Evolutionary conservation across 1,140 invertebrate genomes (phyloP), one percentile per base, ranked within the genome.

Genomic region (Caerostris darwini): DNA sequence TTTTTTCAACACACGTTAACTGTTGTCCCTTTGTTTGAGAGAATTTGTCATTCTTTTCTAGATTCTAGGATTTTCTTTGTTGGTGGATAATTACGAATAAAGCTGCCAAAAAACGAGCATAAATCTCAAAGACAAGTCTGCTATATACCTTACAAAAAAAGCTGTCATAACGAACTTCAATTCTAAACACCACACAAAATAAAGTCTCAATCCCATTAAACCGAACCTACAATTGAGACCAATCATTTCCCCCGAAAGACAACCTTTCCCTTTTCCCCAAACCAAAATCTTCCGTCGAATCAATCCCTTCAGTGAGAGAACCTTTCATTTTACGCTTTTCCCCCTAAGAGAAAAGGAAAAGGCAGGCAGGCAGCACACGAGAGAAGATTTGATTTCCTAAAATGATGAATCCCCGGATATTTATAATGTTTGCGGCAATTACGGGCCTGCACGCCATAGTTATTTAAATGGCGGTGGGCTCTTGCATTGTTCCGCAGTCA

Each of bases 391-490:
- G 81, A 92, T 92, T 92, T 92, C 90, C 90, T 85, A 83, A 85
- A 92, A 92, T 92, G 90, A 92, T 92, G 90, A 92, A 92, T 92
- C 90, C 82, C 90, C 90, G 90, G 90, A 92, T 92, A 92, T 92
- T 92, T 92, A 92, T 92, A 92, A 92, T 92, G 90, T 92, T 92
- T 92, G 90, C 90, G 90, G 90, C 90, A 92, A 92, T 92, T 92
- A 92, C 90, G 82, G 50, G 90, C 34, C 81, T 7, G 90, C 90
- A 85, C 90, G 90, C 90, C 90, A 92, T 92, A 92, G 90, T 92
- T 69, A 92, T 92, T 92, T 92, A 92, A 92, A 92, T 92, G 90
- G 71, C 90, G 69, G 57, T 7, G 34, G 69, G 10, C 34, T 34
- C 71, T 34, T 69, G 82, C 90, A 67, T 85, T 92, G 90, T 92